Evolutionary conservation across 2,888 invertebrate species (phyloP).

Genomic region (Baronia brevicornis): DNA sequence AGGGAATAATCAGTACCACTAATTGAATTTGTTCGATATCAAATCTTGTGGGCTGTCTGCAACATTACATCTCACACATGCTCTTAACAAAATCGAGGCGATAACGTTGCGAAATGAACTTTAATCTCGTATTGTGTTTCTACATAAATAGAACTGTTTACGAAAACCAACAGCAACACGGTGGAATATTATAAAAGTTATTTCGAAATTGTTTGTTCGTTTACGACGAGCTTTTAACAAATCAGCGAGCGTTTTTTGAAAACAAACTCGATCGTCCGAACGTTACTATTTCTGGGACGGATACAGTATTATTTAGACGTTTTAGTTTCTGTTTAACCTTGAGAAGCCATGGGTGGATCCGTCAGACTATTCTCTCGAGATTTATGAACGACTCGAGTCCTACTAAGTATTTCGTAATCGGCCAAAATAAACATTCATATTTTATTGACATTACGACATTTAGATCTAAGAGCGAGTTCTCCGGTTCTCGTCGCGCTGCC

Average conservation of each 20-base stretch:
- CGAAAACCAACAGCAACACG: slow-evolving; percentile 25
- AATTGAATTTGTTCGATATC: no score
- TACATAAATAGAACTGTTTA: slow-evolving; percentile 23
- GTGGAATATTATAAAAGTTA: slow-evolving; percentile 27
- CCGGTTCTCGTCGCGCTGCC: slow-evolving; percentile 35
- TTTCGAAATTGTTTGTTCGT: slow-evolving; percentile 26
- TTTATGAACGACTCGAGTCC: slow-evolving; percentile 48
- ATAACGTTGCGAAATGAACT: background rate
- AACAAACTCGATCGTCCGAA: slow-evolving; percentile 28
- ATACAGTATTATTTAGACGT: slow-evolving; percentile 50
- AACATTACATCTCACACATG: no score
- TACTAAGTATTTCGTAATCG: slow-evolving; percentile 64
- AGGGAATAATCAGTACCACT: background rate
- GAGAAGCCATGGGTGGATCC: slow-evolving; percentile 42
- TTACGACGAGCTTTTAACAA: slow-evolving; percentile 31
- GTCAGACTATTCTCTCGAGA: slow-evolving; percentile 56
- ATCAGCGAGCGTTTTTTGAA: slow-evolving; percentile 35
- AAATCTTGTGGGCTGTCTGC: slow-evolving; percentile 6
- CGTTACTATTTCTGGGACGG: slow-evolving; percentile 53
- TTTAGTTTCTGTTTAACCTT: slow-evolving; percentile 52
- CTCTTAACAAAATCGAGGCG: no score
- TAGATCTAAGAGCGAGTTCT: slow-evolving; percentile 45
- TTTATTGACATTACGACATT: slow-evolving; percentile 72
- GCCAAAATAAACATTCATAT: slow-evolving; percentile 69
- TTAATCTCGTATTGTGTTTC: background rate